Evolutionary conservation across 2,797 vertebrate genomes (phyloP), one percentile per base, ranked within the genome.

Genomic region (Trachops cirrhosus): DNA sequence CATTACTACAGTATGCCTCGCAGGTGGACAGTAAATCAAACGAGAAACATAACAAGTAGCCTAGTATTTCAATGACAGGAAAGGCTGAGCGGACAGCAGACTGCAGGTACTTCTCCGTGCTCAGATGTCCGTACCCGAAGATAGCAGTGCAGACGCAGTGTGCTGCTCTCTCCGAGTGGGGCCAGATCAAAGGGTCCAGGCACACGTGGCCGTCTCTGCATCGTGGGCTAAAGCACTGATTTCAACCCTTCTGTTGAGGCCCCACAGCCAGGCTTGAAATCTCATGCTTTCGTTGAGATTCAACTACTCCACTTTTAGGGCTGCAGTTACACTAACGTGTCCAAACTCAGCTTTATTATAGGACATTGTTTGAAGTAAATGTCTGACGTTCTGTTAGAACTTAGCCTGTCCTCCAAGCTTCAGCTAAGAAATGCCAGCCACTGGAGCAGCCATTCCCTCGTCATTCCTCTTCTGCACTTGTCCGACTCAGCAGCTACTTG

Each of bases 401-500:
- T 52, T 1, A 29, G 41, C 52, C 46, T 71, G 44, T 71, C 86
- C 86, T 86, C 73, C 64, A n/a, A 89, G 78, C 75, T 48, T 87
- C 77, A 89, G 68, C 50, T 67, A 89, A 82, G 54, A 87, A 64
- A 74, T 24, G 41, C 59, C 34, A 88, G 85, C 78, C 21, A 9
- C 29, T 18, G 48, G 24, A 73, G 57, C 71, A 92, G 92, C 26
- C 77, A 11, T 26, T 39, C 21, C 5, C n/a, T 39, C n/a, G 18
- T 57, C 46, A 39, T 5, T 79, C n/a, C 50, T 94, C n/a, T 71
- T 84, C 88, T 37, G 41, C 29, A 50, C 78, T 54, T 68, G 77
- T 32, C 94, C 70, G 78, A 10, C n/a, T 86, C 90, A 59, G 89
- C 77, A 91, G 79, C 37, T 54, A 93, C 11, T 34, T 79, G 90